Evolutionary conservation across 2,113 vertebrate species (phyloP), one percentile per base, ranked within the genome.

Genomic region (Myiopsitta monachus): DNA sequence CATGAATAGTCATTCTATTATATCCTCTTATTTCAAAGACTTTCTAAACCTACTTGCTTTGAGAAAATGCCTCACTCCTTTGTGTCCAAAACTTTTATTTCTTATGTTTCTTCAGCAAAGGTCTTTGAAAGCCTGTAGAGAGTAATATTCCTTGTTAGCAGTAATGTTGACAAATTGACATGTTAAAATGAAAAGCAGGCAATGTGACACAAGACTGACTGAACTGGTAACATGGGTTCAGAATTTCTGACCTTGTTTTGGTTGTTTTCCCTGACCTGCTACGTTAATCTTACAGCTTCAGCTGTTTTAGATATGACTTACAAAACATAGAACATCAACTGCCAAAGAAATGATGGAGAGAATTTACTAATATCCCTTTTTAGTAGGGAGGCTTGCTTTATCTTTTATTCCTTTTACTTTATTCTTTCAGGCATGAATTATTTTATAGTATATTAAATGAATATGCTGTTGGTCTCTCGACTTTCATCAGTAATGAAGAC

Each of bases 401-500:
- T 30, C 19, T 59, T 78, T 70, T 83, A 67, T 33, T 33, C 23
- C 27, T 88, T 88, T 52, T 39, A 11, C 61, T 92, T 93, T 27
- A 55, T 7, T 88, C 51, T 85, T 79, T 93, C 69, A 87, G 47
- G 41, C 69, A 82, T 82, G 44, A 93, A 61, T 92, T 94, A 95
- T 75, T 92, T 64, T 92, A 12, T 24, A 52, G 16, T 44, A 41
- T 51, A 72, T 82, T 88, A 81, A 88, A 91, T 52, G 33, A 87
- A 79, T 72, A 81, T 76, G 66, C 31, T 89, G 30, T 68, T 81
- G 43, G 49, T 77, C 38, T 67, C 49, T 41, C 92, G 69, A 89
- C 94, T 92, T 94, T 93, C 31, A 84, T 64, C 69, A 79, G 51
- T 91, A 66, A 86, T 76, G 52, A 92, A 91, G 77, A 69, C 41